Conservation (phyloP, 2,888 invertebrate species). For the Bugulina stolonifera region DNA sequence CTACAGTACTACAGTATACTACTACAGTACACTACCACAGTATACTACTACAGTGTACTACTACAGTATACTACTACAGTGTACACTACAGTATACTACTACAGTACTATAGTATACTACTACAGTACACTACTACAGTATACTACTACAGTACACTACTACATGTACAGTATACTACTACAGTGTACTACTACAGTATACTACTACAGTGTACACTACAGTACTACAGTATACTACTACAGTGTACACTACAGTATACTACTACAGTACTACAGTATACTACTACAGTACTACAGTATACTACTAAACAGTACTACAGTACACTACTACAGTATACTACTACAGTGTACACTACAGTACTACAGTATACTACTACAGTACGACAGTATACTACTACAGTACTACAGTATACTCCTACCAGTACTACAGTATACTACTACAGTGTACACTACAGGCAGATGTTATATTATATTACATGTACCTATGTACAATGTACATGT, state of each 20-base stretch:
- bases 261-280: neutral
- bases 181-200: neutral
- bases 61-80: neutral
- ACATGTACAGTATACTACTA: neutral
- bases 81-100: too few relatives aligned
- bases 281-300: neutral
- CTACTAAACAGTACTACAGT: neutral
- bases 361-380: neutral
- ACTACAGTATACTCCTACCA: too few relatives aligned
- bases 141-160: neutral
- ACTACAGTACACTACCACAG: neutral
- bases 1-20: neutral
- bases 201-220: neutral
- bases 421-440: neutral
- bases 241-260: neutral
- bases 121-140: neutral
- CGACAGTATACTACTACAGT: too few relatives aligned
- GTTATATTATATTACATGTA: too few relatives aligned
- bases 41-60: neutral
- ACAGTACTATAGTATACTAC: neutral
- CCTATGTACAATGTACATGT: too few relatives aligned
- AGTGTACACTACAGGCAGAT: neutral
- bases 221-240: neutral
- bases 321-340: neutral
- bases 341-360: neutral